These are phyloP conservation scores for Eupithecia subumbrata DNA, from an alignment of 2,888 invertebrate genomes.

Conservation along the genomic window DNA sequence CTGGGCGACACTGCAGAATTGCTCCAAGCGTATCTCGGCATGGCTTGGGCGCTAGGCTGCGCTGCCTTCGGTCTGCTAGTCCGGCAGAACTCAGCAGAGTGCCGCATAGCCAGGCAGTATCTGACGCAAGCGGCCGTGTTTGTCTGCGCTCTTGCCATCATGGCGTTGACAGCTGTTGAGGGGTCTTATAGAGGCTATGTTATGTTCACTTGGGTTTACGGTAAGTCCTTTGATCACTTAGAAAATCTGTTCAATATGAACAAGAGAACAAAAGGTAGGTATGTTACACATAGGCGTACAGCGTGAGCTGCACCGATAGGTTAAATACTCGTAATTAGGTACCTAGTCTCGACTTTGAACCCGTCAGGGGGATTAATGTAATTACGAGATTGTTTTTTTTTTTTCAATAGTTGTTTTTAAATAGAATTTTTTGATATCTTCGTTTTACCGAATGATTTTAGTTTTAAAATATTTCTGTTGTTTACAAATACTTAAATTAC, in stretches of 20 bases:
- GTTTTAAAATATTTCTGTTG: background rate
- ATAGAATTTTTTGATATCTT: too few species aligned
- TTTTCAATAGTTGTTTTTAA: too few species aligned
- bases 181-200: constrained; percentile 91
- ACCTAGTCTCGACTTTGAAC: background rate
- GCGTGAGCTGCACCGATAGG: background rate
- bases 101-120: constrained; percentile 93
- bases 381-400: background rate
- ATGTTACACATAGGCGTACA: background rate
- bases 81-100: constrained; percentile 92
- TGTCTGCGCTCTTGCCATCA: constrained; percentile 89
- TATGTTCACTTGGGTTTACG: constrained; percentile 92
- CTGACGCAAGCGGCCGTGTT: constrained; percentile 92
- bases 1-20: constrained; percentile 85
- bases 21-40: constrained; percentile 90
- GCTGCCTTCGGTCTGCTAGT: constrained; percentile 91
- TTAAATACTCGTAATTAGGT: too few species aligned
- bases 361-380: background rate
- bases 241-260: background rate
- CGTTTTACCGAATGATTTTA: background rate
- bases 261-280: background rate
- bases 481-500: too few species aligned
- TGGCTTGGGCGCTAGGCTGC: constrained; percentile 93
- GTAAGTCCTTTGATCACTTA: constrained; percentile 64
- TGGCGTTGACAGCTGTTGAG: constrained; percentile 90